A percentile compares a stretch with the other conserved stretches of the same genome.
Evolutionary conservation across 2,113 vertebrate species (phyloP).

Genomic region (Entelurus aequoreus): DNA sequence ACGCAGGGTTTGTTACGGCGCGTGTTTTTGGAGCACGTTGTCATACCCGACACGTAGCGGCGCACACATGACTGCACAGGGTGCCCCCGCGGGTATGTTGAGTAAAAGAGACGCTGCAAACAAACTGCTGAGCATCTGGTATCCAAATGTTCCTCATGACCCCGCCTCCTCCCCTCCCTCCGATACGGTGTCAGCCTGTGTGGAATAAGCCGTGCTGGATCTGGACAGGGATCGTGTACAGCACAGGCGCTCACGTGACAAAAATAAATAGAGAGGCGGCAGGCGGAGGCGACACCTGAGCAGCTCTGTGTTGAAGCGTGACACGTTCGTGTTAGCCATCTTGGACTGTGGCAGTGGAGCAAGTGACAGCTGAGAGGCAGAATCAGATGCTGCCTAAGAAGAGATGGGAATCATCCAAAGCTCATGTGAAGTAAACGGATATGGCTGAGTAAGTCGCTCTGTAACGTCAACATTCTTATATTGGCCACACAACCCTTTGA

Average conservation of each 20-base stretch:
- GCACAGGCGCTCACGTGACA: constrained; percentile 65
- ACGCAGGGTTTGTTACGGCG: too few relatives aligned
- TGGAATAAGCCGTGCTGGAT: constrained; percentile 60
- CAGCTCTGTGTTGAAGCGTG: background rate
- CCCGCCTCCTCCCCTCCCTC: constrained; percentile 17
- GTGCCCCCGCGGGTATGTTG: constrained; percentile 46
- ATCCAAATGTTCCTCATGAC: constrained; percentile 71
- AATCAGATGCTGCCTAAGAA: too few relatives aligned
- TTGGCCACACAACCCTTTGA: too few relatives aligned
- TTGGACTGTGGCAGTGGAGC: too few relatives aligned
- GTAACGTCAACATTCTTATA: too few relatives aligned
- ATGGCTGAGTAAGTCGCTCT: too few relatives aligned
- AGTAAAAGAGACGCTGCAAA: constrained; percentile 56
- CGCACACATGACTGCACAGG: constrained; percentile 46
- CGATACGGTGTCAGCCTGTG: constrained; percentile 50
- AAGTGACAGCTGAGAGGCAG: too few relatives aligned
- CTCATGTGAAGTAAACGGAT: too few relatives aligned
- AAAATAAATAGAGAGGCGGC: constrained; percentile 69
- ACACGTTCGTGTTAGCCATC: too few relatives aligned
- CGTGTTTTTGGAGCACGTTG: constrained; percentile 51
- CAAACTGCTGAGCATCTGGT: constrained; percentile 70
- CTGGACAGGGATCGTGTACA: constrained; percentile 55
- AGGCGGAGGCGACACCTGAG: constrained; percentile 50
- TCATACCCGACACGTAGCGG: constrained; percentile 49
- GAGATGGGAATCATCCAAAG: too few relatives aligned